A percentile compares a stretch with the other conserved stretches of the same genome.
Evolutionary conservation across 1,140 invertebrate species (phyloP).

Genomic region (Ruditapes philippinarum): DNA sequence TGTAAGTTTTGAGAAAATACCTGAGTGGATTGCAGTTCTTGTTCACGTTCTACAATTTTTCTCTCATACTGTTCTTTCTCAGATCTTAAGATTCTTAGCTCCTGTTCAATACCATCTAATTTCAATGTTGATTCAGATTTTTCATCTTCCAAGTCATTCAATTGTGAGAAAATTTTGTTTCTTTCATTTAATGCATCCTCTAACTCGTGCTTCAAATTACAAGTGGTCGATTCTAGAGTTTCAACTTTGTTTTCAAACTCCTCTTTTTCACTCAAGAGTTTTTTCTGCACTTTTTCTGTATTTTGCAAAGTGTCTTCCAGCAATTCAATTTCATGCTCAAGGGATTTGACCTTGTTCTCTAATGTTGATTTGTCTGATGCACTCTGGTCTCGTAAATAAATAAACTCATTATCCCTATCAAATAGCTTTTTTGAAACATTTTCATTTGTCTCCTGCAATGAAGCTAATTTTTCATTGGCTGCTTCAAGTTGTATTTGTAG

Average conservation of each 20-base stretch:
- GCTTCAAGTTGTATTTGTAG: constrained; percentile 1
- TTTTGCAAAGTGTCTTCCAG: constrained; percentile 3
- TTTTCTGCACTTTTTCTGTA: background rate
- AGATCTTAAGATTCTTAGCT: background rate
- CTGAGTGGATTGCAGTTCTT: constrained; percentile 46
- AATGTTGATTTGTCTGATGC: background rate
- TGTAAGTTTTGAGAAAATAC: constrained; percentile 52
- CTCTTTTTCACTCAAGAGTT: background rate
- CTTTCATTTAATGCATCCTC: background rate
- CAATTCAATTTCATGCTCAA: background rate
- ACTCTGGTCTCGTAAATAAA: background rate
- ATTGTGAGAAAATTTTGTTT: background rate
- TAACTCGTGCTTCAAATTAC: background rate
- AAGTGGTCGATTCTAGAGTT: background rate
- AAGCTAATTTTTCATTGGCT: background rate
- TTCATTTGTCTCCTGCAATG: constrained; percentile 6
- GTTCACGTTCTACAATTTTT: constrained; percentile 25
- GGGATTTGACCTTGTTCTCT: background rate
- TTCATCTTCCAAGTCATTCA: constrained; percentile 24
- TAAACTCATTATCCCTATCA: constrained; percentile 45
- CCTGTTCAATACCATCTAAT: constrained; percentile 35
- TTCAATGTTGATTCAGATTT: constrained; percentile 25
- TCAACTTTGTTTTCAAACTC: background rate
- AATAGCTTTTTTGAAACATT: constrained; percentile 24
- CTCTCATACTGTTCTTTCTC: constrained; percentile 30